Evolutionary conservation across 1,140 invertebrate species (phyloP).

Genomic region (Habropoda laboriosa): DNA sequence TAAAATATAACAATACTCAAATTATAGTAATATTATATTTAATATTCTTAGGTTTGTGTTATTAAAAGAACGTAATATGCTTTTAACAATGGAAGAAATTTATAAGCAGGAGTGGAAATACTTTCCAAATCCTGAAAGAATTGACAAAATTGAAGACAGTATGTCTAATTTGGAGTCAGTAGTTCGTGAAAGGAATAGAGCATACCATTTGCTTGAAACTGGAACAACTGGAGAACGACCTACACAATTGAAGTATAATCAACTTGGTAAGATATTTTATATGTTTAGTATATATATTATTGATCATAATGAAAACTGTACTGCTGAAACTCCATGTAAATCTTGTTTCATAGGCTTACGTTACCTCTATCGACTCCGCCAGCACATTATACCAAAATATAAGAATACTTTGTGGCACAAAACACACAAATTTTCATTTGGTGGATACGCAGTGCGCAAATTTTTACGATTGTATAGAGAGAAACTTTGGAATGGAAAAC

Average conservation of each 20-base stretch:
- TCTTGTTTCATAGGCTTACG: constrained; percentile 73
- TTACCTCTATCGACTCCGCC: constrained; percentile 74
- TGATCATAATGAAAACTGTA: constrained; percentile 63
- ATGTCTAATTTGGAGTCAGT: constrained; percentile 97
- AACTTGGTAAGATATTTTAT: constrained; percentile 82
- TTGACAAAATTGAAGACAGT: constrained; percentile 97
- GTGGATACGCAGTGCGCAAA: constrained; percentile 83
- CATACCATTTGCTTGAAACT: constrained; percentile 95
- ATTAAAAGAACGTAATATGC: constrained; percentile 98
- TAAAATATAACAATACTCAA: neutral
- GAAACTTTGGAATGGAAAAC: constrained; percentile 83
- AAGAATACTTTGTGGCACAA: constrained; percentile 85
- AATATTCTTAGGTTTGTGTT: constrained; percentile 89
- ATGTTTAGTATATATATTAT: constrained; percentile 39
- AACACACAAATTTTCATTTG: constrained; percentile 78
- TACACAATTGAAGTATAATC: constrained; percentile 82
- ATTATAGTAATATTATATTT: constrained; percentile 9
- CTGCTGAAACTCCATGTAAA: neutral
- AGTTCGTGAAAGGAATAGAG: constrained; percentile 95
- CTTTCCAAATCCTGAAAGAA: constrained; percentile 97
- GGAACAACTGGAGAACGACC: constrained; percentile 91
- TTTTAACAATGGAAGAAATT: constrained; percentile 97
- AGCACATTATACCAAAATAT: constrained; percentile 84
- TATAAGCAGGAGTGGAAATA: constrained; percentile 86
- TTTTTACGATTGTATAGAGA: constrained; percentile 87